Base-by-base conservation (phyloP, 2,113 vertebrate genomes). In the Siniperca knerii region DNA sequence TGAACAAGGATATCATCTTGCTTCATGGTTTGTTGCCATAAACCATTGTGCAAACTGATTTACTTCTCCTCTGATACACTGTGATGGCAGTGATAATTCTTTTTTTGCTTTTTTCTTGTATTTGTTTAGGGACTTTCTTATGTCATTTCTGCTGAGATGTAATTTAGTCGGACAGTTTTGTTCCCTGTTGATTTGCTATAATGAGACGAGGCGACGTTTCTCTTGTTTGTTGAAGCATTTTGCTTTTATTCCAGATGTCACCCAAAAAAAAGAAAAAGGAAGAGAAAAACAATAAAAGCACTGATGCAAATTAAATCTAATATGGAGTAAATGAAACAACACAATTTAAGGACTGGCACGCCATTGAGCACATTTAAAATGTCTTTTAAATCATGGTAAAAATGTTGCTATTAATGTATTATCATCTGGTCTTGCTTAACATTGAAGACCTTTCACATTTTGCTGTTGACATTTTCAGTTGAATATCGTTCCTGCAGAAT, bases 151-250 rank as follows among this genome's bases (percentile, higher is more conserved):
- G 76, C 52, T 44, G 76, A 88, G 83, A 92, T 81, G 86, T 88
- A 91, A 93, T 93, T 91, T 80, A 90, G 69, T 87, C 87, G 79
- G 91, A 88, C 89, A 71, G 78, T 86, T 86, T 83, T 65, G 75
- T 82, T 93, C 91, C 89, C 92, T 66, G 83, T 85, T 92, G 90
- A 92, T 90, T 81, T 91, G 72, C 88, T 83, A 83, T 90, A 94
- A 95, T 88, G 83, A 94, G 90, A 85, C 58, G 52, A 87, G 78
- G 77, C 62, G 42, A 73, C 48, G 66, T 89, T 87, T 87, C 79
- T 84, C 72, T 50, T 91, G 89, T 89, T 92, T 91, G 84, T 68
- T 85, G 78, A 90, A 87, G 83, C 87, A 81, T 89, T 90, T 86
- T 50, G 54, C 72, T 83, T 88, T 74, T 68, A 68, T 90, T 89